These are phyloP conservation scores for Littorina saxatilis DNA, from an alignment of 1,140 invertebrate genomes.

Conservation along the genomic window DNA sequence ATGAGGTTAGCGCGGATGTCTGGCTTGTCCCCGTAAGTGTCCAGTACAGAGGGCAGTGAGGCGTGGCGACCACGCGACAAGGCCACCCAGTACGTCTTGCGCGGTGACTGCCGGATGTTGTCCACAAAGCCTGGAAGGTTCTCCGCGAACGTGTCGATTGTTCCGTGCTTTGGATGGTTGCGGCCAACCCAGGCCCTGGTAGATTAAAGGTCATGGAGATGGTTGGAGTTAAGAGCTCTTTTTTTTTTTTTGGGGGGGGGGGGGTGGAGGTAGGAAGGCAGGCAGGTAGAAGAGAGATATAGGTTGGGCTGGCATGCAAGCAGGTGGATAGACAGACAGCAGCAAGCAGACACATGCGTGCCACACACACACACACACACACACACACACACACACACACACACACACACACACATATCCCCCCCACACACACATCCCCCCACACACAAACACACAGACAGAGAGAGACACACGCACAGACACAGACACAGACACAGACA, in stretches of 20 bases:
- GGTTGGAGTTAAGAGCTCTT: not conserved
- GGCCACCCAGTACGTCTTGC: slow-evolving; percentile 83
- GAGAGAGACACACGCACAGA: too few relatives aligned
- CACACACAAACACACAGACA: too few relatives aligned
- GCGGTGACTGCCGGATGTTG: slow-evolving; percentile 84
- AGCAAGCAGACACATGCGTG: too few relatives aligned
- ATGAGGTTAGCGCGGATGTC: slow-evolving; percentile 66
- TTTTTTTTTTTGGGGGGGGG: too few relatives aligned
- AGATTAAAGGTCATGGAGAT: not conserved
- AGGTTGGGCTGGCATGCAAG: too few relatives aligned
- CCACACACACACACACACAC: too few relatives aligned
- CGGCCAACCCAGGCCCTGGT: slow-evolving; percentile 35
- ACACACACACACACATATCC: not conserved
- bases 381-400: not conserved
- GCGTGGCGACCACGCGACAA: slow-evolving; percentile 76
- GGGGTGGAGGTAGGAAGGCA: not conserved
- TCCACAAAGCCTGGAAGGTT: slow-evolving; percentile 76
- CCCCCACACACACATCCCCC: too few relatives aligned
- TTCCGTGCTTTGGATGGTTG: slow-evolving; percentile 74
- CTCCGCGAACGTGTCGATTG: slow-evolving; percentile 55
- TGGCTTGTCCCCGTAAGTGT: slow-evolving; percentile 70
- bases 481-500: not conserved
- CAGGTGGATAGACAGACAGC: too few relatives aligned
- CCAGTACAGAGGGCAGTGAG: slow-evolving; percentile 63
- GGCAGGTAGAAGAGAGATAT: not conserved